Evolutionary conservation across 1,140 invertebrate genomes (phyloP), one percentile per base, ranked within the genome.

Genomic region (Ladona fulva): DNA sequence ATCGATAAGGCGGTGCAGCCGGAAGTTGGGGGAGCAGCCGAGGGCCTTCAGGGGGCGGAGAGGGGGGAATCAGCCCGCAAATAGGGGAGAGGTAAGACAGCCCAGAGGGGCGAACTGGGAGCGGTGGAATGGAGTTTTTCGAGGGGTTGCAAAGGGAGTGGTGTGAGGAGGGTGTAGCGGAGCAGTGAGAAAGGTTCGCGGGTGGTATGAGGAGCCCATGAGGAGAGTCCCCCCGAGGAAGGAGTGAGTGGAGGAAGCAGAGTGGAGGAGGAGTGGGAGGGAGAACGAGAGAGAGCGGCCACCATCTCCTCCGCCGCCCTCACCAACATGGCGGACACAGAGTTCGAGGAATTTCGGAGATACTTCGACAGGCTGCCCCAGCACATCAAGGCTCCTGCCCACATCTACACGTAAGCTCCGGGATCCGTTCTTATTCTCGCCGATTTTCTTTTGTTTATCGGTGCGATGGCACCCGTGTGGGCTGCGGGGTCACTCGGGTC

Each of bases 281-380:
- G 52, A 19, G 44, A n/a, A n/a, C n/a, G n/a, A n/a, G n/a, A n/a
- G n/a, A n/a, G n/a, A n/a, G n/a, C n/a, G n/a, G n/a, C 44, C 44
- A 11, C 44, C 44, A 10, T 52, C 44, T 52, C 44, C 44, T 12
- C 74, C 74, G 19, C 74, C 37, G 74, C 24, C 74, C 14, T 14
- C 24, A 75, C 24, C 59, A 87, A 89, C 86, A 96, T 95, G 94
- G 94, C 93, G 81, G 94, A 96, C 88, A 92, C 89, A 82, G 94
- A 96, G 85, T 96, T 95, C 87, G 94, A 96, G 86, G 93, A 96
- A 89, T 95, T 96, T 87, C 91, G 92, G 80, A 90, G 92, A 80
- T 92, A 91, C 84, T 95, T 95, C 86, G 94, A 94, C 80, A 89
- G 90, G 85, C 86, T 93, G 83, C 91, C 91, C 74, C 92, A 93